Base-by-base conservation (phyloP, 2,888 invertebrate species). In the Tachina lurida region DNA sequence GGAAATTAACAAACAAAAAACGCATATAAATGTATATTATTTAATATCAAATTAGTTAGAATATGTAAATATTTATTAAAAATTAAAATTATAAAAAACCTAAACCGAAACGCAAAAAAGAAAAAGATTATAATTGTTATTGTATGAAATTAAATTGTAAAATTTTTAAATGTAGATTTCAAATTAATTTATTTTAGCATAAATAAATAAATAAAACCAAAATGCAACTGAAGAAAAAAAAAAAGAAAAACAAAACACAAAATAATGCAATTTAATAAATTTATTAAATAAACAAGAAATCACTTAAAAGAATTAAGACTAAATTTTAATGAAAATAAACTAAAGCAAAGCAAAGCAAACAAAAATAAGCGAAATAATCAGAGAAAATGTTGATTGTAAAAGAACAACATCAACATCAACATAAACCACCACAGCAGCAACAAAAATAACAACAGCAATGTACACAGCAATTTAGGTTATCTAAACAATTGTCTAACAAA, bases 41-140 rank as follows among this genome's bases (percentile, higher is more conserved):
- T 56, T 49, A 45, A 19, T 65, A 76, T 31, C 22, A 65, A 52
- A 60, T 65, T 83, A 84, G 83, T 78, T 84, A 84, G 83, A 84
- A 84, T 74, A 78, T 84, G 83, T 84, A 84, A 84, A 84, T 84
- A 83, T 65, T 83, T 83, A 67, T 73, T 80, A 56, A 76, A 65
- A 52, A 73, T 31, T 65, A 58, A 39, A 67, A 56, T 74, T 4
- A 43, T 41, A 47, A 60, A n/a, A 8, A 43, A n/a, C 39, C 49
- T 5, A 63, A 65, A 60, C 31, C 10, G 8, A 68, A 54, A 54
- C 19, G 19, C 45, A 65, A 63, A 8, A 67, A 39, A 19, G 58
- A 19, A 68, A 47, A 54, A 22, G 19, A 71, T 63, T 71, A 83
- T 60, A 12, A 83, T 73, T 83, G 83, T 83, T 83, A 77, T 74